Percentiles rank a stretch among this genome's conserved stretches.
phyloP scores from a whole-genome alignment of 1,140 invertebrate genomes.

The Musca vetustissima region DNA sequence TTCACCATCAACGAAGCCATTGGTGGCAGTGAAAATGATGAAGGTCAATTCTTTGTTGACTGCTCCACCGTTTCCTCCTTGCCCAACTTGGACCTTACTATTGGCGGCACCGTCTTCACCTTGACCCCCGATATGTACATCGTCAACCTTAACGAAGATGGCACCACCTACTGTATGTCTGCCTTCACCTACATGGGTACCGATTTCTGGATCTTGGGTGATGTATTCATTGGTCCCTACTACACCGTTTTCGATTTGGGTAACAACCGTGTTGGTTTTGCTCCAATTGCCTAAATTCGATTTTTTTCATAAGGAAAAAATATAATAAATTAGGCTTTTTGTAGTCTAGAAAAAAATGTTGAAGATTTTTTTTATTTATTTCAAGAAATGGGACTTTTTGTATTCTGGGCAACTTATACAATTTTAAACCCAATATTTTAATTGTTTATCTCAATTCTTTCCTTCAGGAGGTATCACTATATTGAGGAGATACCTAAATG shows the following conservation, averaged over 20 bases:
- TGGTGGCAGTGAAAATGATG: not conserved
- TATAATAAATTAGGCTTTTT: not conserved
- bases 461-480: no score
- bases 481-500: no score
- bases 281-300: conserved; percentile 34
- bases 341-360: not conserved
- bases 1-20: not conserved
- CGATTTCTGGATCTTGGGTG: conserved; percentile 53
- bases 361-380: no score
- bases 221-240: conserved; percentile 70
- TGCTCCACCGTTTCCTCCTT: conserved; percentile 22
- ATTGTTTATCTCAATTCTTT: no score
- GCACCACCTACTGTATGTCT: conserved; percentile 27
- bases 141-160: conserved; percentile 17
- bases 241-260: conserved; percentile 74
- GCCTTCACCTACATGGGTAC: conserved; percentile 32
- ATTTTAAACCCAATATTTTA: no score
- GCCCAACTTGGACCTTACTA: conserved; percentile 34
- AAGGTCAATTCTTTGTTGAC: conserved; percentile 10
- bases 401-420: no score
- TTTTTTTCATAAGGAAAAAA: no score
- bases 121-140: conserved; percentile 34
- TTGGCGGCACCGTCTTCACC: conserved; percentile 37
- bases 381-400: no score
- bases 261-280: conserved; percentile 68